phyloP scores from a whole-genome alignment of 2,888 invertebrate species.

The Drosophila quinaria region DNA sequence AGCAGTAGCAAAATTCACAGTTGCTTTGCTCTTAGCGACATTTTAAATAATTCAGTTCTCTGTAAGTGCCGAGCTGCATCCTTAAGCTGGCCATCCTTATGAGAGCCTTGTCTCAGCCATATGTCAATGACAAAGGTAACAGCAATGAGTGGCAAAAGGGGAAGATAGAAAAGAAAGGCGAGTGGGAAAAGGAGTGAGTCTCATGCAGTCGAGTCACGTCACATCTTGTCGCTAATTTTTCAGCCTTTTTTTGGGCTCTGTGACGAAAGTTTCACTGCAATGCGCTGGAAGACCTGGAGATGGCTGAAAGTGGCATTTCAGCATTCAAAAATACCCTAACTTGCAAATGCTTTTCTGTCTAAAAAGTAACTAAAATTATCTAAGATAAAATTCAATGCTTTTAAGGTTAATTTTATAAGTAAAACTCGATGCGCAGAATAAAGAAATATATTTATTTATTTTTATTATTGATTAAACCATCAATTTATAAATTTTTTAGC shows the following conservation, averaged over 20 bases:
- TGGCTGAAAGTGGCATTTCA: neutral
- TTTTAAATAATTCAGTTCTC: constrained; percentile 79
- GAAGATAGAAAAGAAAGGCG: no score
- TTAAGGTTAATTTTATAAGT: neutral
- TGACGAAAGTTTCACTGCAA: constrained; percentile 63
- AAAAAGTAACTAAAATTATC: neutral
- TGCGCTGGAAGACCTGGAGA: constrained; percentile 35
- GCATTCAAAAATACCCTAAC: constrained; percentile 3
- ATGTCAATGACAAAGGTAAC: constrained; percentile 39
- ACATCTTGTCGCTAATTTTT: constrained; percentile 78
- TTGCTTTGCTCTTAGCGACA: constrained; percentile 69
- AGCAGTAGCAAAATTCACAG: constrained; percentile 46
- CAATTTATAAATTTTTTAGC: no score
- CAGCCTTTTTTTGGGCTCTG: constrained; percentile 42
- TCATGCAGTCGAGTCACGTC: constrained; percentile 77
- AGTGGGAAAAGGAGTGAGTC: constrained; percentile 13
- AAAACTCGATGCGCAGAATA: neutral
- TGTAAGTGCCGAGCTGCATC: constrained; percentile 56
- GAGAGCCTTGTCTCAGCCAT: constrained; percentile 56
- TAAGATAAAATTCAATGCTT: neutral
- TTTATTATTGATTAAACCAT: no score
- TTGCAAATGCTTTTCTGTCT: neutral
- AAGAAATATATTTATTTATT: neutral
- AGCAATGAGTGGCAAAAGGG: neutral
- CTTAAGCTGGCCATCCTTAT: constrained; percentile 36